These are phyloP conservation scores for Alcis repandata DNA, from an alignment of 2,888 invertebrate species.

Conservation along the genomic window DNA sequence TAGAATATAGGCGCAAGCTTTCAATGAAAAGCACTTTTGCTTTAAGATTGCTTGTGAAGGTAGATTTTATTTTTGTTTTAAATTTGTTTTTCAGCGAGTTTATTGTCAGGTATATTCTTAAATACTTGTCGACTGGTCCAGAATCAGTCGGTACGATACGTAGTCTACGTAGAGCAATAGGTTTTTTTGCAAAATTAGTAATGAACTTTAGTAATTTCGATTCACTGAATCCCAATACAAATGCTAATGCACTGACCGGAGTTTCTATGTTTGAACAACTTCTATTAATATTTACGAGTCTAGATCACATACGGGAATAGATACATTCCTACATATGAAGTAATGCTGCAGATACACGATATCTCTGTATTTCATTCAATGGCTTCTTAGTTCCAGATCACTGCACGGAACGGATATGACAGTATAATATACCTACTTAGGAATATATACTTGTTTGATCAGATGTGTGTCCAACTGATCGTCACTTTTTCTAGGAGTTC, in stretches of 20 bases:
- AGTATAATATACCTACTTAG: constrained; percentile 46
- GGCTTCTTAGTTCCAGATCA: constrained; percentile 60
- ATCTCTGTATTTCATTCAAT: constrained; percentile 48
- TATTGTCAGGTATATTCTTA: too few relatives aligned
- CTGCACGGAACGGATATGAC: constrained; percentile 65
- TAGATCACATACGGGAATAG: constrained; percentile 11
- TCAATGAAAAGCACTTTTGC: not conserved
- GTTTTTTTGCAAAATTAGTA: not conserved
- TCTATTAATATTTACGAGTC: constrained; percentile 28
- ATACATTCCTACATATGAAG: constrained; percentile 3
- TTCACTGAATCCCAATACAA: not conserved
- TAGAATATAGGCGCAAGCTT: not conserved
- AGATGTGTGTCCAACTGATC: constrained; percentile 20
- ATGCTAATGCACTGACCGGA: not conserved
- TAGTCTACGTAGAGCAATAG: too few relatives aligned
- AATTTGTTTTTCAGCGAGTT: too few relatives aligned
- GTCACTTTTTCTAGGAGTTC: constrained; percentile 14
- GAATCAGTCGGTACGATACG: too few relatives aligned
- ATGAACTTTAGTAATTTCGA: not conserved
- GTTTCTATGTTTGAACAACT: constrained; percentile 19
- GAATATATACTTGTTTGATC: constrained; percentile 39
- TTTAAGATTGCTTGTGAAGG: too few relatives aligned
- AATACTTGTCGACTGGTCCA: too few relatives aligned
- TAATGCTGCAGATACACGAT: constrained; percentile 17
- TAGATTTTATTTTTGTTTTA: too few relatives aligned